A percentile compares a stretch with the other conserved stretches of the same genome.
These are phyloP conservation scores for Laupala kohalensis DNA, from an alignment of 1,140 invertebrate genomes.

Conservation along the genomic window DNA sequence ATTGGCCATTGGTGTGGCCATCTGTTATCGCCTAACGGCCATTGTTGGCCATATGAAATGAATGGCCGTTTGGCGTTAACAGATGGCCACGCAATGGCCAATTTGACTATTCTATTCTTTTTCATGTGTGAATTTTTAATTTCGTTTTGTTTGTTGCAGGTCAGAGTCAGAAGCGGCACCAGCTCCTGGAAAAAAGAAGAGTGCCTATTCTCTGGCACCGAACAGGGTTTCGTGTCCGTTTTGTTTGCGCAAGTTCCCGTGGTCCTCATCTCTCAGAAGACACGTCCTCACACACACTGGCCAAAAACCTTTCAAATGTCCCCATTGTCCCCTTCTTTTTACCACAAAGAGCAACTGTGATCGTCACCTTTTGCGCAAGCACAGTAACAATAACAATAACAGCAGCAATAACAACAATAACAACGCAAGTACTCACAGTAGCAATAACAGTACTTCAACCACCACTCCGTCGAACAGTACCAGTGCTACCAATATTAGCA, in stretches of 20 bases:
- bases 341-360: constrained; percentile 97
- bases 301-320: constrained; percentile 91
- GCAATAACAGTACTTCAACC: neutral
- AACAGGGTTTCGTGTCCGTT: constrained; percentile 85
- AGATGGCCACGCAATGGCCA: too few relatives aligned
- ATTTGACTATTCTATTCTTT: too few relatives aligned
- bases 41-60: too few relatives aligned
- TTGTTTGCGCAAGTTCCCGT: constrained; percentile 85
- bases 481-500: constrained; percentile 8
- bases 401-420: constrained; percentile 21
- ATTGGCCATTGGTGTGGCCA: too few relatives aligned
- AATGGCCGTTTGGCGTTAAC: too few relatives aligned
- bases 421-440: constrained; percentile 20
- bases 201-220: constrained; percentile 89
- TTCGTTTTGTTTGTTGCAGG: constrained; percentile 35
- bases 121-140: too few relatives aligned
- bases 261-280: constrained; percentile 82
- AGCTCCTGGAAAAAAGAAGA: constrained; percentile 49
- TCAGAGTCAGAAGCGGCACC: constrained; percentile 37
- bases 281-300: constrained; percentile 90
- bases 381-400: constrained; percentile 42
- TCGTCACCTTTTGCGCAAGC: constrained; percentile 79
- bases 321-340: constrained; percentile 79
- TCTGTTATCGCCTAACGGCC: too few relatives aligned
- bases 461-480: neutral